Percentiles rank a stretch among this genome's conserved stretches.
phyloP scores from a whole-genome alignment of 2,113 vertebrate genomes.

The Cercopithecus mona region DNA sequence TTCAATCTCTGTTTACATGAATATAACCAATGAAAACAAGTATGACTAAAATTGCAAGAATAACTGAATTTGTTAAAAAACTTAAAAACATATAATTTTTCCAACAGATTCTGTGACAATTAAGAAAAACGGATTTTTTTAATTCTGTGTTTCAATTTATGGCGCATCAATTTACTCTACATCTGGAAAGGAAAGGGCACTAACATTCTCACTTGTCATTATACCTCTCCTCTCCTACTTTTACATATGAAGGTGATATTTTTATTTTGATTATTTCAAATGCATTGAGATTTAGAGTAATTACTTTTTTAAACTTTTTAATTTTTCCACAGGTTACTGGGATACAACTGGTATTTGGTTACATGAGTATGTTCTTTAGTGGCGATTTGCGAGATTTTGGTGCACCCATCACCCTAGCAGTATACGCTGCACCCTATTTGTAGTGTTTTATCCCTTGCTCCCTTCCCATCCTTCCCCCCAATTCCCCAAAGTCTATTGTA shows the following conservation, averaged over 20 bases:
- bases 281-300: not conserved
- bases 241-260: not conserved
- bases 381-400: too few relatives aligned
- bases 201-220: not conserved
- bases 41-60: not conserved
- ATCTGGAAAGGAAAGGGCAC: not conserved
- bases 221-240: not conserved
- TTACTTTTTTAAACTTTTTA: not conserved
- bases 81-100: not conserved
- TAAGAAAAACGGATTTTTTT: conserved; percentile 17
- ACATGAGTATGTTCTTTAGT: too few relatives aligned
- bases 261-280: not conserved
- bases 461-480: too few relatives aligned
- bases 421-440: too few relatives aligned
- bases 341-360: too few relatives aligned
- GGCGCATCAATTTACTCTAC: not conserved
- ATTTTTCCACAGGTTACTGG: too few relatives aligned
- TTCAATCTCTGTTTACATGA: not conserved
- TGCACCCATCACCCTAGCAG: too few relatives aligned
- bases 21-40: not conserved
- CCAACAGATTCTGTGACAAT: not conserved
- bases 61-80: not conserved
- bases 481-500: too few relatives aligned
- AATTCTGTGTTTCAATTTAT: not conserved
- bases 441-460: too few relatives aligned